Conservation (phyloP, 2,888 invertebrate species). For the Philaethria dido region DNA sequence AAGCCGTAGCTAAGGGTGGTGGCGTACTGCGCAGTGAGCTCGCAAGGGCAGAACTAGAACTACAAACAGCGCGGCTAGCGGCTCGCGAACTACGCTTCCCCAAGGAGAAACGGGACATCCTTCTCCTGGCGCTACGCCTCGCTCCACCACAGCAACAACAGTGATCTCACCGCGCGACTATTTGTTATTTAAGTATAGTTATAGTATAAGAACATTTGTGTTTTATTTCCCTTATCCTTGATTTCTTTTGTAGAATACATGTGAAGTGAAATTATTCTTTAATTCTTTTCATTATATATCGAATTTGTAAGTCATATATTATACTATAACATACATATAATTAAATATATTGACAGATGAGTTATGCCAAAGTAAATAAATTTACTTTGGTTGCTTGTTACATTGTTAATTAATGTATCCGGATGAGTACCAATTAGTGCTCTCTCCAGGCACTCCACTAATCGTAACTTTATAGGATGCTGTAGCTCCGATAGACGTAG, state of each 20-base stretch:
- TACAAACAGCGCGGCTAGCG: constrained; percentile 92
- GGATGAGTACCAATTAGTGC: constrained; percentile 20
- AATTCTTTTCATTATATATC: not conserved
- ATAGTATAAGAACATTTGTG: constrained; percentile 64
- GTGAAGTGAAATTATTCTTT: not conserved
- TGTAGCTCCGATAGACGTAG: constrained; percentile 12
- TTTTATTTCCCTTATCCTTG: constrained; percentile 56
- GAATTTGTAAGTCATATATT: constrained; percentile 5
- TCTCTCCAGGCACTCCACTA: constrained; percentile 4
- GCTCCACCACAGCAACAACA: constrained; percentile 77
- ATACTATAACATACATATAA: not conserved
- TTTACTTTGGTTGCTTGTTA: not conserved
- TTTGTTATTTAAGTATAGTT: constrained; percentile 78
- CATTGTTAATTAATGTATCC: not conserved
- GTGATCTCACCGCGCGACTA: constrained; percentile 68
- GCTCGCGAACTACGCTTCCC: constrained; percentile 96
- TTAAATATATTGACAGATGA: not conserved
- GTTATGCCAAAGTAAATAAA: constrained; percentile 4
- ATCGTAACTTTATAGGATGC: constrained; percentile 2
- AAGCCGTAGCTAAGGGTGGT: constrained; percentile 60
- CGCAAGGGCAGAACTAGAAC: constrained; percentile 92
- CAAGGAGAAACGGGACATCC: constrained; percentile 97
- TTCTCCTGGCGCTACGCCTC: constrained; percentile 95
- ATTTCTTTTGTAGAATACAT: constrained; percentile 5
- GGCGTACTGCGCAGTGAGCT: constrained; percentile 92